phyloP scores from a whole-genome alignment of 64 coral and sea anemone genomes.

The Pocillopora damicornis region DNA sequence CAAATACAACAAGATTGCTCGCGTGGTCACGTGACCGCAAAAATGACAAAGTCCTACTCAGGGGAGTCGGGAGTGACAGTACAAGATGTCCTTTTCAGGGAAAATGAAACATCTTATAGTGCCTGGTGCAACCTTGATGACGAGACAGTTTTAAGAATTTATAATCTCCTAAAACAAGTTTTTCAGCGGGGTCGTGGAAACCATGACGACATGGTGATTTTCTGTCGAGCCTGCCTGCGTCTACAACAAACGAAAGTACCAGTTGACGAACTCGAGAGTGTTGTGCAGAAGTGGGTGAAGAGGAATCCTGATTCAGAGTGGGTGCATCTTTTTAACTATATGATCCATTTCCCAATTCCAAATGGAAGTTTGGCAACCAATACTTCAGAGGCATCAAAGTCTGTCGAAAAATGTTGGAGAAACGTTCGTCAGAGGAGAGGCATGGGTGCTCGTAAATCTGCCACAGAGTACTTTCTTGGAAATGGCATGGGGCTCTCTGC shows the following conservation, averaged over 20 bases:
- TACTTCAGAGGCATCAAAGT: neutral
- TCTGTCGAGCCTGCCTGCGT: conserved; percentile 27
- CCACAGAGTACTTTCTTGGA: conserved; percentile 68
- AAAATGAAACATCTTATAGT: conserved; percentile 52
- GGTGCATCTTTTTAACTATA: conserved; percentile 53
- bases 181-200: neutral
- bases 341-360: conserved; percentile 2
- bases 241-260: neutral
- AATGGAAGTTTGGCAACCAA: conserved; percentile 37
- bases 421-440: neutral
- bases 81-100: conserved; percentile 38
- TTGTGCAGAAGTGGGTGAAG: conserved; percentile 12
- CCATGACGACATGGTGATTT: conserved; percentile 29
- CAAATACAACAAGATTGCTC: too few relatives aligned
- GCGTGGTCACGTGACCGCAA: too few relatives aligned
- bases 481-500: conserved; percentile 42
- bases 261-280: neutral
- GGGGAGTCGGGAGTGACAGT: too few relatives aligned
- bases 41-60: too few relatives aligned
- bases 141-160: neutral
- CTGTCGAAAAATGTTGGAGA: neutral
- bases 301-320: conserved; percentile 30
- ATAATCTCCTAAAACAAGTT: neutral
- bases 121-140: conserved; percentile 1
- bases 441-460: conserved; percentile 26